Conservation (phyloP, 2,888 invertebrate genomes). For the Galerucella pusilla region DNA sequence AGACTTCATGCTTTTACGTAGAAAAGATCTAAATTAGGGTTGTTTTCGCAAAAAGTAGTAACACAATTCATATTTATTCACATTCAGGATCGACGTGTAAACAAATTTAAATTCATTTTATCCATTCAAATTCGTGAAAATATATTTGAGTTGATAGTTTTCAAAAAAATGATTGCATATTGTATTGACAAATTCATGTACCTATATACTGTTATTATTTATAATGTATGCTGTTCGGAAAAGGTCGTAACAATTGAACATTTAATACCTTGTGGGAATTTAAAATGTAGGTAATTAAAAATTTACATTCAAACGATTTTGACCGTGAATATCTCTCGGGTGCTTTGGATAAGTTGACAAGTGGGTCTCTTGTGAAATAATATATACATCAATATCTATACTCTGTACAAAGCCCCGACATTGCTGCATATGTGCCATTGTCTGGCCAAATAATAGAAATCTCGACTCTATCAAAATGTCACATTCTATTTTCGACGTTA, state of each 20-base stretch:
- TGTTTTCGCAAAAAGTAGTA: too few relatives aligned
- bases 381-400: constrained; percentile 54
- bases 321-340: constrained; percentile 47
- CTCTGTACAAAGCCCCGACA: constrained; percentile 48
- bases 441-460: constrained; percentile 49
- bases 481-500: constrained; percentile 26
- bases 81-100: neutral
- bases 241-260: constrained; percentile 39
- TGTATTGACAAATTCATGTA: neutral
- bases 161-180: neutral
- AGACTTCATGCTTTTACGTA: too few relatives aligned
- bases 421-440: constrained; percentile 51
- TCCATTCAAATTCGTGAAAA: too few relatives aligned
- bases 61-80: too few relatives aligned
- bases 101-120: too few relatives aligned
- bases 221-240: constrained; percentile 39
- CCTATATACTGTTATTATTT: constrained; percentile 24
- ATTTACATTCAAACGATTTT: constrained; percentile 50
- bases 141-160: neutral
- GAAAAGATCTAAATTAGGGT: too few relatives aligned
- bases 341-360: constrained; percentile 52
- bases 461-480: constrained; percentile 42
- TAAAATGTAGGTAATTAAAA: constrained; percentile 51
- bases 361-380: constrained; percentile 55
- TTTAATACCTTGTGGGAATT: constrained; percentile 41